These are phyloP conservation scores for Andrena dorsata DNA, from an alignment of 2,888 invertebrate species.

Conservation along the genomic window DNA sequence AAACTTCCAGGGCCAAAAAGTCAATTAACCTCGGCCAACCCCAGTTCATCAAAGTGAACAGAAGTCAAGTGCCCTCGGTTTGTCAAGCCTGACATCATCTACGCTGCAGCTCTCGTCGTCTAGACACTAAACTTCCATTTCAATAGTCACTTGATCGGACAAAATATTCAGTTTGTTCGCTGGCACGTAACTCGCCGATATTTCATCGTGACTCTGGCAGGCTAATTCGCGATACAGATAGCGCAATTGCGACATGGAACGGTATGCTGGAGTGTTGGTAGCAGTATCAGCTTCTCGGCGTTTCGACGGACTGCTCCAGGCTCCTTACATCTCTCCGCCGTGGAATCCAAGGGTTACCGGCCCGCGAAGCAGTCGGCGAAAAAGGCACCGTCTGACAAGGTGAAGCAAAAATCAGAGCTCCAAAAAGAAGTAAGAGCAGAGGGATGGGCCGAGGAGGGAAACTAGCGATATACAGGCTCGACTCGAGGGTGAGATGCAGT, in stretches of 20 bases:
- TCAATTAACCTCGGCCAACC: too few species aligned
- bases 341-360: slow-evolving; percentile 11
- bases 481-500: slow-evolving; percentile 34
- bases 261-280: neutral
- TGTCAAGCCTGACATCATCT: too few species aligned
- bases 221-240: neutral
- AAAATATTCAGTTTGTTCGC: neutral
- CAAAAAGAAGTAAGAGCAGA: slow-evolving; percentile 63
- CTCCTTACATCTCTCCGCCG: neutral
- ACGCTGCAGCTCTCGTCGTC: too few species aligned
- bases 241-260: neutral
- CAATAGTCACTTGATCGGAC: neutral
- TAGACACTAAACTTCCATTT: too few species aligned
- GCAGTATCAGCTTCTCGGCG: neutral
- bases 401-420: slow-evolving; percentile 69
- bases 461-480: slow-evolving; percentile 51
- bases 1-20: too few species aligned
- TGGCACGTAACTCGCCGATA: neutral
- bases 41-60: too few species aligned
- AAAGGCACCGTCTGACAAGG: slow-evolving; percentile 41
- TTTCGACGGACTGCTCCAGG: slow-evolving; percentile 10
- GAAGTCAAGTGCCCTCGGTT: too few species aligned
- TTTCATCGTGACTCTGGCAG: neutral
- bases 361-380: slow-evolving; percentile 29
- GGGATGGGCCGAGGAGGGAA: slow-evolving; percentile 1